Base-by-base conservation (phyloP, 2,888 invertebrate species). In the Diloba caeruleocephala region DNA sequence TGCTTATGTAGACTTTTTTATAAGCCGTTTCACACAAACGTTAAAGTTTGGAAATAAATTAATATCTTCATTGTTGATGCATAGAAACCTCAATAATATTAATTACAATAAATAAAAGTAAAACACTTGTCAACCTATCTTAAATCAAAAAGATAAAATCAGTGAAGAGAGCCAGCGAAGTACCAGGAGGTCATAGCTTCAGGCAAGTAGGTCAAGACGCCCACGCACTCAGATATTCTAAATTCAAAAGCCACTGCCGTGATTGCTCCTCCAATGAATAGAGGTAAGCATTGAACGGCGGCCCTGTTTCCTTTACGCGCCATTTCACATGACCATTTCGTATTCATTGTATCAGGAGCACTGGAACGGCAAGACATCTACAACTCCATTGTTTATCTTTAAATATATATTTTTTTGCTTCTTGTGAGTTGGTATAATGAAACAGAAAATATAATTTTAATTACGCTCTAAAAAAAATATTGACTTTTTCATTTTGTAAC, bases 151-250 rank as follows among this genome's bases (percentile, higher is more conserved):
- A 68, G 46, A 71, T 57, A 68, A 46, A 38, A 59, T 44, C 53
- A 45, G 43, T 39, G 31, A 33, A 42, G 33, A 19, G 36, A 49
- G 39, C 15, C 12, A 42, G 36, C 32, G 25, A 42, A 34, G 56
- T 69, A 61, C 58, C 46, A 74, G 69, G 63, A 45, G 48, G 46
- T 45, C 61, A 71, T 61, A 69, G 43, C 62, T 49, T 19, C 45
- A 46, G 42, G 36, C 54, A 75, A 72, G 69, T 78, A 75, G 78
- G 77, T 76, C 77, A 76, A 75, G 71, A 59, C 38, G 48, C 50
- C 56, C 36, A 61, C 76, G 71, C 76, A 73, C 64, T 69, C 29
- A 36, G 44, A 71, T 61, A 57, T 55, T 67, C 69, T 45, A 53
- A 74, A 71, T 66, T 68, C 54, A 60, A 72, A 71, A 65, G 60